Percentiles rank a stretch among this genome's conserved stretches.
Evolutionary conservation across 2,888 invertebrate genomes (phyloP).

Genomic region (Alloplasta piceator): DNA sequence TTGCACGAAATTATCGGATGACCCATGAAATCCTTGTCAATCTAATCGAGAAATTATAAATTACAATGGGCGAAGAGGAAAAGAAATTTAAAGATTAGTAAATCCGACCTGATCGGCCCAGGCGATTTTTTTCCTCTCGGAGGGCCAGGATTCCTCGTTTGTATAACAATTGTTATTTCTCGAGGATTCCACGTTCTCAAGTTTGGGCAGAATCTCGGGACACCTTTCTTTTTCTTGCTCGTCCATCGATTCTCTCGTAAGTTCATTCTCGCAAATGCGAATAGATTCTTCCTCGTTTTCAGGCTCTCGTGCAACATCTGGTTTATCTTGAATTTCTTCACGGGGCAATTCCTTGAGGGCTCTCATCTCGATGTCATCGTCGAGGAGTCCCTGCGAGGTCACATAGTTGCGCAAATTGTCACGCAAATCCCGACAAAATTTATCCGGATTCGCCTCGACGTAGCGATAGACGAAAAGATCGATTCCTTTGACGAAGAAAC

Average conservation of each 20-base stretch:
- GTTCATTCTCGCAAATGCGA: constrained; percentile 30
- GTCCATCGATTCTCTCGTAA: background rate
- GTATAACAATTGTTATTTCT: background rate
- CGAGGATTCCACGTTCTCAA: background rate
- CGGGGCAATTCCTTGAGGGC: constrained; percentile 6
- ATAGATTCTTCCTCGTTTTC: constrained; percentile 26
- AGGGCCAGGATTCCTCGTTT: background rate
- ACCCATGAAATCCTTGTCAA: constrained; percentile 62
- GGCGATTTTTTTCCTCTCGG: constrained; percentile 62
- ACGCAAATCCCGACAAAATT: constrained; percentile 88
- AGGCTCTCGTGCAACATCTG: background rate
- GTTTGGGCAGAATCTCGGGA: constrained; percentile 8
- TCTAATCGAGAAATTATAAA: constrained; percentile 49
- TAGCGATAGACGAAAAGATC: constrained; percentile 92
- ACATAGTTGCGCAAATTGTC: constrained; percentile 89
- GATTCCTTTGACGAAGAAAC: constrained; percentile 90
- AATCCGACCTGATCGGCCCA: constrained; percentile 70
- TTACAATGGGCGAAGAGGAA: background rate
- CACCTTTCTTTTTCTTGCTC: constrained; percentile 3
- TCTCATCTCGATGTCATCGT: constrained; percentile 37
- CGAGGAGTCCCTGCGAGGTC: constrained; percentile 81
- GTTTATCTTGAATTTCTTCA: background rate
- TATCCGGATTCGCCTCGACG: constrained; percentile 89
- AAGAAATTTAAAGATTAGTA: background rate
- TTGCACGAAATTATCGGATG: constrained; percentile 65